Percentiles rank a stretch among this genome's conserved stretches.
Evolutionary conservation across 2,113 vertebrate genomes (phyloP).

Genomic region (Upupa epops): DNA sequence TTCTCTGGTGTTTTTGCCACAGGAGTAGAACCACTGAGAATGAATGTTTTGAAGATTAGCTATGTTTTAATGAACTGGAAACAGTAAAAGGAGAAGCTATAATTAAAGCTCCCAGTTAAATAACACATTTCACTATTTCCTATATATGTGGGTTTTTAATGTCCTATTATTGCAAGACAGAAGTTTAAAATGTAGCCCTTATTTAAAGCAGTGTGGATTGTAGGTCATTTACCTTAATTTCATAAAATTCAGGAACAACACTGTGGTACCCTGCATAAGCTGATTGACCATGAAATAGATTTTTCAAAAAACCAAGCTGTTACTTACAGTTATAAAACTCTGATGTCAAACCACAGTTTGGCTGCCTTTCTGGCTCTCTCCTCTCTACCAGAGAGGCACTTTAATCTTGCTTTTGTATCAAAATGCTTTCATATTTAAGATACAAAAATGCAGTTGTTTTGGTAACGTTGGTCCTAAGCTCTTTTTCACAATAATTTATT

Average conservation of each 20-base stretch:
- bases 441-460: background rate
- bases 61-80: background rate
- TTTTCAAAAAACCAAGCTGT: background rate
- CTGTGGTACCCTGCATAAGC: background rate
- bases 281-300: background rate
- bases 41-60: background rate
- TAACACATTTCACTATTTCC: rapidly evolving
- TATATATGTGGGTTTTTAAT: background rate
- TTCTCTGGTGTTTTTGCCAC: background rate
- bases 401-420: background rate
- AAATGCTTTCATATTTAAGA: background rate
- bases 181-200: background rate
- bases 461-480: background rate
- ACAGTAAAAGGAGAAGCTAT: background rate
- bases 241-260: background rate
- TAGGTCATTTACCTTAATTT: background rate
- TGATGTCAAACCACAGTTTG: background rate
- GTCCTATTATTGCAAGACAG: background rate
- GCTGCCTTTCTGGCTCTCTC: background rate
- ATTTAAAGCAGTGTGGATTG: background rate
- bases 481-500: background rate
- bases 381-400: background rate
- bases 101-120: background rate
- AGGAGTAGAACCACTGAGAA: background rate
- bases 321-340: background rate